phyloP scores from a whole-genome alignment of 2,113 vertebrate species.

The Okapia johnstoni region DNA sequence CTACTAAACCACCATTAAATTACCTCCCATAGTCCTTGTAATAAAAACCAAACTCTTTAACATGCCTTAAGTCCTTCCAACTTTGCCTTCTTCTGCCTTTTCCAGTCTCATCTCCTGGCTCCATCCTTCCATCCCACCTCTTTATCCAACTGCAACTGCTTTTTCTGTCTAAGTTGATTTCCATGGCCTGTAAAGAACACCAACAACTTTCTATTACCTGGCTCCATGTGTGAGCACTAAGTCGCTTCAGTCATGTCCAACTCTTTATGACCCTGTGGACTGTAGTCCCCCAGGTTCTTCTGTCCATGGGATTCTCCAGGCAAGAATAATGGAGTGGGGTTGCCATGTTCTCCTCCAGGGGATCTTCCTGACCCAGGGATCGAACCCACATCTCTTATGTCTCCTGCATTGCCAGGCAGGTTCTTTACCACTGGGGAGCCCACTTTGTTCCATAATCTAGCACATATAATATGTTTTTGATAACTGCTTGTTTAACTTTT shows the following conservation, averaged over 20 bases:
- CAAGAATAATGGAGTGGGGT: neutral
- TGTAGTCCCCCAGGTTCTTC: neutral
- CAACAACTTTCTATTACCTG: neutral
- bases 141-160: neutral
- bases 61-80: neutral
- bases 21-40: neutral
- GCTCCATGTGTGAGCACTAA: neutral
- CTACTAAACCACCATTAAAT: neutral
- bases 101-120: neutral
- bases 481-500: neutral
- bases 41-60: constrained; percentile 24
- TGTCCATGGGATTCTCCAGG: neutral
- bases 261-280: too few species aligned
- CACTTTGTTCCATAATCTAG: neutral
- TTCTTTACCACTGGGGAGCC: neutral
- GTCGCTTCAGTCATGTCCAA: too few species aligned
- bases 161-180: neutral
- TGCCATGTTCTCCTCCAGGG: neutral
- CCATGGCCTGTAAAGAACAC: neutral
- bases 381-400: neutral
- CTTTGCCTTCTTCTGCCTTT: neutral
- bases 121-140: neutral
- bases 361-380: neutral
- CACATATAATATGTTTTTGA: neutral
- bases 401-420: neutral